A percentile compares a stretch with the other conserved stretches of the same genome.
Evolutionary conservation across 2,113 vertebrate species (phyloP).

Genomic region (Ammodytes dubius): DNA sequence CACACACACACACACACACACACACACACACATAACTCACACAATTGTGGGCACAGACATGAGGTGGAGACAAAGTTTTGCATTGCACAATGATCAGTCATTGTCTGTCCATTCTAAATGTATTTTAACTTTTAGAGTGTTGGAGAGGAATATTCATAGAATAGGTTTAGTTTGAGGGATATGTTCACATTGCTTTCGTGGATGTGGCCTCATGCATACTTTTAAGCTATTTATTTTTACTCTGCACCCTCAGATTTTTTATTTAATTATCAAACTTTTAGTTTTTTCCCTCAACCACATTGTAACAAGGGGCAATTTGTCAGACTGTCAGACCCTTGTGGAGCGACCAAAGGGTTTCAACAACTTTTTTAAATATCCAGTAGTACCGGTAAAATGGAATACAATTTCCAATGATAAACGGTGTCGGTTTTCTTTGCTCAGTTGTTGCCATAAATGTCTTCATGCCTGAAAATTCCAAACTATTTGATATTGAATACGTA

Average conservation of each 20-base stretch:
- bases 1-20: conserved; percentile 20
- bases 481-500: neutral
- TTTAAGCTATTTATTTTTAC: neutral
- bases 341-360: neutral
- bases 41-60: neutral
- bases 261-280: neutral
- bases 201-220: no score
- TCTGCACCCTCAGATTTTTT: neutral
- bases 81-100: neutral
- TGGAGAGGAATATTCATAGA: no score
- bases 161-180: no score
- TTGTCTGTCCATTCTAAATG: no score
- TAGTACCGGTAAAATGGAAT: neutral
- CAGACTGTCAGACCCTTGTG: neutral
- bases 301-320: neutral
- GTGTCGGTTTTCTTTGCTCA: neutral
- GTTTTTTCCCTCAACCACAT: no score
- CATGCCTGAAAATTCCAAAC: neutral
- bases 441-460: neutral
- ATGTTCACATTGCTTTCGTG: no score
- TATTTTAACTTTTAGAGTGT: neutral
- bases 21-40: conserved; percentile 3
- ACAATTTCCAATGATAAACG: neutral
- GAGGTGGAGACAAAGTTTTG: neutral
- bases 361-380: neutral